phyloP scores from a whole-genome alignment of 2,113 vertebrate species.

The Thamnophis sirtalis region DNA sequence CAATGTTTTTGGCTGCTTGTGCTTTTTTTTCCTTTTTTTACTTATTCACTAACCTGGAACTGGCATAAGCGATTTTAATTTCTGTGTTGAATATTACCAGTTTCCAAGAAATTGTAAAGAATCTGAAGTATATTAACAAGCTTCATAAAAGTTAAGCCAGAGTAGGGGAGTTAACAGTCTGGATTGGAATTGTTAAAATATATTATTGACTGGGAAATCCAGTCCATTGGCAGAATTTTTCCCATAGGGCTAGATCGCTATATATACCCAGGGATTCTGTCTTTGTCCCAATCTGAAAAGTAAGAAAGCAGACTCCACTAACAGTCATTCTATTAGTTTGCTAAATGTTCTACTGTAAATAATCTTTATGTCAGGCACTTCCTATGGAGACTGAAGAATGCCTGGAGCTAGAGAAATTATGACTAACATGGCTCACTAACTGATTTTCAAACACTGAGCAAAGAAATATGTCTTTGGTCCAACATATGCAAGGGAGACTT shows the following conservation, averaged over 20 bases:
- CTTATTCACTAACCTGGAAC: not conserved
- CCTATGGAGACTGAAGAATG: not conserved
- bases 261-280: not conserved
- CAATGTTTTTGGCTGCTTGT: not conserved
- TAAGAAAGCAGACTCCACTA: not conserved
- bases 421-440: not conserved
- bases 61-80: not conserved
- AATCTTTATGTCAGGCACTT: not conserved
- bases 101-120: not conserved
- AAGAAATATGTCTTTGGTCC: not conserved
- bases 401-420: not conserved
- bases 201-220: not conserved
- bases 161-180: not conserved
- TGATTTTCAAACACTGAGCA: not conserved
- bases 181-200: not conserved
- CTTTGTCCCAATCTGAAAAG: not conserved
- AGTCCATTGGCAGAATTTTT: not conserved
- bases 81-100: not conserved
- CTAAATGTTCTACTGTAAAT: not conserved
- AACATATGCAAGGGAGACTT: not conserved
- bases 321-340: not conserved
- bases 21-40: not conserved
- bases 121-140: not conserved
- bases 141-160: not conserved
- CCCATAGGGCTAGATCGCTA: not conserved